Evolutionary conservation across 2,888 invertebrate genomes (phyloP).

Genomic region (Drosophila percnosoma): DNA sequence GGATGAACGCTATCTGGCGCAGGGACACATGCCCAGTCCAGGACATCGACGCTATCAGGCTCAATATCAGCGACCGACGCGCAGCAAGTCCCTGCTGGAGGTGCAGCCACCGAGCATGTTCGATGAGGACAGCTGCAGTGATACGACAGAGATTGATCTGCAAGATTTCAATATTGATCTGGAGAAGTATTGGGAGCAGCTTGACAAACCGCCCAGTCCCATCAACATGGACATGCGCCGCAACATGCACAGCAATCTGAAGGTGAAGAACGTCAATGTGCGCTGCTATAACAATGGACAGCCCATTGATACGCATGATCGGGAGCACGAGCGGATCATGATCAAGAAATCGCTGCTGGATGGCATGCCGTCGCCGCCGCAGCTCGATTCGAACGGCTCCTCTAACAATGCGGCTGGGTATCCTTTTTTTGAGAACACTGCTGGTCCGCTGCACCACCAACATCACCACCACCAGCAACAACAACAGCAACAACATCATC

Average conservation of each 20-base stretch:
- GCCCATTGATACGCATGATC: slow-evolving; percentile 83
- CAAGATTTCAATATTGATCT: slow-evolving; percentile 85
- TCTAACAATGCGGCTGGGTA: slow-evolving; percentile 64
- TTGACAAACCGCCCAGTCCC: slow-evolving; percentile 84
- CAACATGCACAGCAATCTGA: slow-evolving; percentile 84
- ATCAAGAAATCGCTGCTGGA: slow-evolving; percentile 84
- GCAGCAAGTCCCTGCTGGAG: slow-evolving; percentile 84
- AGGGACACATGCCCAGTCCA: slow-evolving; percentile 46
- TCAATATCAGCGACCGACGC: slow-evolving; percentile 73
- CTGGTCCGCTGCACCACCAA: slow-evolving; percentile 74
- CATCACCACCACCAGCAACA: slow-evolving; percentile 25
- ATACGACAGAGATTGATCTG: slow-evolving; percentile 84
- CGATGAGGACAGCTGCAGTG: slow-evolving; percentile 84
- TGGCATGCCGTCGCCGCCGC: slow-evolving; percentile 84
- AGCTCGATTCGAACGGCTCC: slow-evolving; percentile 69
- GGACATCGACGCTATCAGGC: slow-evolving; percentile 42
- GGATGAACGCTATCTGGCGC: slow-evolving; percentile 82
- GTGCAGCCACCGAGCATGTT: slow-evolving; percentile 83
- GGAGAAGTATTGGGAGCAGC: slow-evolving; percentile 85
- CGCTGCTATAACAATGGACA: slow-evolving; percentile 84
- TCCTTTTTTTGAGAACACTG: slow-evolving; percentile 84
- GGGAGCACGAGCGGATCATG: slow-evolving; percentile 84
- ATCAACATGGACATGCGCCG: slow-evolving; percentile 84
- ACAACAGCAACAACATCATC: slow-evolving; percentile 21
- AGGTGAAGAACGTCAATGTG: slow-evolving; percentile 84